These are phyloP conservation scores for Anoplius nigerrimus DNA, from an alignment of 2,888 invertebrate species.

Conservation along the genomic window DNA sequence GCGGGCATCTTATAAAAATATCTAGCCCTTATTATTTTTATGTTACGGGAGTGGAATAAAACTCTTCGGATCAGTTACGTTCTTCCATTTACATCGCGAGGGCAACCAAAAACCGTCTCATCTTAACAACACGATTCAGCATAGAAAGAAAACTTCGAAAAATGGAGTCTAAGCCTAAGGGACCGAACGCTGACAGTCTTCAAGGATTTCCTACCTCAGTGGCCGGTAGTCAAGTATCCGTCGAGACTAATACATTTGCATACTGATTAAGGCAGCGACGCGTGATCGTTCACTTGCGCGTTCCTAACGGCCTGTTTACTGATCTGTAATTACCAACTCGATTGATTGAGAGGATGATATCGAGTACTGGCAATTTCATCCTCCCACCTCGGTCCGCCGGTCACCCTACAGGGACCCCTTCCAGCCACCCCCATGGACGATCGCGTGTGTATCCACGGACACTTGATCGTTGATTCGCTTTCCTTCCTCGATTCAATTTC, in stretches of 20 bases:
- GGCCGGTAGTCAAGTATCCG: too few relatives aligned
- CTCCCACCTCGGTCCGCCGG: constrained; percentile 6
- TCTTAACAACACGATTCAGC: too few relatives aligned
- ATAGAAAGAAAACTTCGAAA: too few relatives aligned
- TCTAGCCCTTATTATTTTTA: too few relatives aligned
- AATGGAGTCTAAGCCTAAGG: too few relatives aligned
- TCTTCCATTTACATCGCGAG: too few relatives aligned
- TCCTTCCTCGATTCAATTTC: constrained; percentile 45
- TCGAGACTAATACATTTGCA: constrained; percentile 9
- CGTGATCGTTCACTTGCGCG: constrained; percentile 14
- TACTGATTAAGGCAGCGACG: constrained; percentile 18
- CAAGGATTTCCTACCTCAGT: too few relatives aligned
- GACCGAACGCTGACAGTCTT: too few relatives aligned
- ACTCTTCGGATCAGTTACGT: too few relatives aligned
- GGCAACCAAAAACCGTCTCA: too few relatives aligned
- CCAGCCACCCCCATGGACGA: background rate
- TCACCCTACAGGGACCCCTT: background rate
- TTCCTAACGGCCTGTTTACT: constrained; percentile 34
- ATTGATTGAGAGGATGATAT: constrained; percentile 25
- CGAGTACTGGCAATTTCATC: constrained; percentile 28
- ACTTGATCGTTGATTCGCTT: constrained; percentile 30
- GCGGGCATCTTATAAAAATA: too few relatives aligned
- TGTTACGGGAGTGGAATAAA: too few relatives aligned
- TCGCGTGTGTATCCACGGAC: constrained; percentile 21
- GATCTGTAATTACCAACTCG: constrained; percentile 38